Conservation (phyloP, 2,888 invertebrate species). For the Hydrotaea cyrtoneurina region DNA sequence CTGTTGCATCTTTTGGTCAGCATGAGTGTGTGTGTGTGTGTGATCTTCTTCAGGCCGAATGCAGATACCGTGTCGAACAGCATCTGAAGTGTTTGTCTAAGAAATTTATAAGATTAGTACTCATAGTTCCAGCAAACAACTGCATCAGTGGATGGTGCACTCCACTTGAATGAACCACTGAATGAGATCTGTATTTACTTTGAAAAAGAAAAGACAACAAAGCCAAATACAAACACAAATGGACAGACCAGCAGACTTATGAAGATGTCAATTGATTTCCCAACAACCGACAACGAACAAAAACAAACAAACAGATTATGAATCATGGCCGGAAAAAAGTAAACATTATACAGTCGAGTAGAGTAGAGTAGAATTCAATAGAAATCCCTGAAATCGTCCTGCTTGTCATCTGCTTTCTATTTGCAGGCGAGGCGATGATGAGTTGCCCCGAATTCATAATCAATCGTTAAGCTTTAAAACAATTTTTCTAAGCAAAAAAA, state of each 20-base stretch:
- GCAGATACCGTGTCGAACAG: constrained; percentile 3
- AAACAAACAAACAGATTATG: constrained; percentile 29
- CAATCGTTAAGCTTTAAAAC: background rate
- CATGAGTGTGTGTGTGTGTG: constrained; percentile 50
- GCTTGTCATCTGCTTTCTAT: too few relatives aligned
- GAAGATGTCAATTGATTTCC: constrained; percentile 28
- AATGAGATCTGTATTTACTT: constrained; percentile 5
- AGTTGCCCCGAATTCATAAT: background rate
- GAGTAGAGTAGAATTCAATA: background rate
- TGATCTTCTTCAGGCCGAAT: constrained; percentile 44
- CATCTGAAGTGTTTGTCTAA: constrained; percentile 37
- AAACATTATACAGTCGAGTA: too few relatives aligned
- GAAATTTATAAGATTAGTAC: constrained; percentile 36
- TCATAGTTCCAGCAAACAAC: background rate
- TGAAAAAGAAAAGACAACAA: background rate
- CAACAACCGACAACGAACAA: background rate
- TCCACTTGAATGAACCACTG: background rate
- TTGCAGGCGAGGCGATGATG: too few relatives aligned
- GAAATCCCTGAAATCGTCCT: constrained; percentile 16
- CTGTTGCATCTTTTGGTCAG: constrained; percentile 39
- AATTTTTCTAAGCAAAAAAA: background rate
- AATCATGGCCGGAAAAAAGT: constrained; percentile 16
- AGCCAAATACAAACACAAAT: background rate
- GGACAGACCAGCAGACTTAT: background rate
- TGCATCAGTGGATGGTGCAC: background rate